Evolutionary conservation across 92 coral and sea anemone species (phyloP).

Genomic region (Porites rus): DNA sequence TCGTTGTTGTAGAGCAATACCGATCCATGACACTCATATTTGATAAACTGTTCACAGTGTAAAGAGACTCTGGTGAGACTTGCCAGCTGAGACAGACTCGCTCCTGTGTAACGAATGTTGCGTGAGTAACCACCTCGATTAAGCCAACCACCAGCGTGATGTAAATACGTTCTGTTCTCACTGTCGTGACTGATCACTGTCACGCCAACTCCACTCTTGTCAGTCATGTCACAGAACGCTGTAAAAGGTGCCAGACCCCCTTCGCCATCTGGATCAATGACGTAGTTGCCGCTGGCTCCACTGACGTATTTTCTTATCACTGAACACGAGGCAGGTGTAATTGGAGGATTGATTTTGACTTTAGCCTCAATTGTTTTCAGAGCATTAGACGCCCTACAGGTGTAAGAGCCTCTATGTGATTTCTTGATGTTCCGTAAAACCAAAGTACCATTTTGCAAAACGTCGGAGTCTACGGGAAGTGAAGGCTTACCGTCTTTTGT

Average conservation of each 20-base stretch:
- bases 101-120: slow-evolving; percentile 52
- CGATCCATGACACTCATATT: slow-evolving; percentile 55
- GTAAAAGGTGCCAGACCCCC: slow-evolving; percentile 3
- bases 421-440: slow-evolving; percentile 9
- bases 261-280: background rate
- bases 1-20: background rate
- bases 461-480: background rate
- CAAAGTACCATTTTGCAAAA: background rate
- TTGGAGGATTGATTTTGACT: background rate
- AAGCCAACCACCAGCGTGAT: no score
- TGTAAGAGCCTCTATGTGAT: slow-evolving; percentile 8
- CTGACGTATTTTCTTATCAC: no score
- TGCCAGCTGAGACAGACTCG: background rate
- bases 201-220: background rate
- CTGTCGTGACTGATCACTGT: slow-evolving; percentile 19
- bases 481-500: slow-evolving; percentile 4
- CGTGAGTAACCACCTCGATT: slow-evolving; percentile 4
- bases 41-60: slow-evolving; percentile 68
- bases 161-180: background rate
- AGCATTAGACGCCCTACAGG: slow-evolving; percentile 1
- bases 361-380: background rate
- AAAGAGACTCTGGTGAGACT: slow-evolving; percentile 53
- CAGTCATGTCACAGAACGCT: no score
- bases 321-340: background rate
- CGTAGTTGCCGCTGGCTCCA: background rate